These are phyloP conservation scores for Zeugodacus cucurbitae DNA, from an alignment of 1,140 invertebrate genomes.

Conservation along the genomic window DNA sequence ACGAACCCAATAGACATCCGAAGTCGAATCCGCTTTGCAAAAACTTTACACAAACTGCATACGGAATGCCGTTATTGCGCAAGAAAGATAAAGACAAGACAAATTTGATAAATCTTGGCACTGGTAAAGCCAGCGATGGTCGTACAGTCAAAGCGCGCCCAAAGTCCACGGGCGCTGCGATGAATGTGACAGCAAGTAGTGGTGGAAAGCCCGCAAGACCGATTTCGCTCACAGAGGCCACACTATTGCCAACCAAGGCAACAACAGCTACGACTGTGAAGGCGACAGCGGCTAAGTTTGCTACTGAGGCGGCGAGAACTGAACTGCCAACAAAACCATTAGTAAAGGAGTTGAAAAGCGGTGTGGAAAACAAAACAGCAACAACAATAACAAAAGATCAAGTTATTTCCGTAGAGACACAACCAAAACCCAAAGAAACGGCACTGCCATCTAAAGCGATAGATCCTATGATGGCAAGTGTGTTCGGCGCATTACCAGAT, in stretches of 20 bases:
- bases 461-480: neutral
- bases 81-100: conserved; percentile 65
- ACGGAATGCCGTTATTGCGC: conserved; percentile 51
- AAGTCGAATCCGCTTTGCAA: conserved; percentile 49
- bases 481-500: neutral
- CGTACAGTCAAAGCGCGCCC: conserved; percentile 58
- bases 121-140: conserved; percentile 54
- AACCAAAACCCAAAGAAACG: neutral
- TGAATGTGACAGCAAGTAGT: neutral
- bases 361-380: neutral
- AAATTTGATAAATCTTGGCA: conserved; percentile 56
- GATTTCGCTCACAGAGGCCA: conserved; percentile 44
- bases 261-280: conserved; percentile 50
- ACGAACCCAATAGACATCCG: neutral
- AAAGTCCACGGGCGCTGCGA: conserved; percentile 56
- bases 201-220: conserved; percentile 44
- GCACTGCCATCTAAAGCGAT: neutral
- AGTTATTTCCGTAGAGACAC: neutral
- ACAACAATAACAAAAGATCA: neutral
- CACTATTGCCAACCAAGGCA: conserved; percentile 50
- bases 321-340: neutral
- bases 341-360: neutral
- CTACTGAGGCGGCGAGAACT: neutral
- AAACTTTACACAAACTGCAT: conserved; percentile 48
- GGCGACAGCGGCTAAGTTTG: conserved; percentile 30